Base-by-base conservation (phyloP, 1,140 invertebrate genomes). In the Mya arenaria region DNA sequence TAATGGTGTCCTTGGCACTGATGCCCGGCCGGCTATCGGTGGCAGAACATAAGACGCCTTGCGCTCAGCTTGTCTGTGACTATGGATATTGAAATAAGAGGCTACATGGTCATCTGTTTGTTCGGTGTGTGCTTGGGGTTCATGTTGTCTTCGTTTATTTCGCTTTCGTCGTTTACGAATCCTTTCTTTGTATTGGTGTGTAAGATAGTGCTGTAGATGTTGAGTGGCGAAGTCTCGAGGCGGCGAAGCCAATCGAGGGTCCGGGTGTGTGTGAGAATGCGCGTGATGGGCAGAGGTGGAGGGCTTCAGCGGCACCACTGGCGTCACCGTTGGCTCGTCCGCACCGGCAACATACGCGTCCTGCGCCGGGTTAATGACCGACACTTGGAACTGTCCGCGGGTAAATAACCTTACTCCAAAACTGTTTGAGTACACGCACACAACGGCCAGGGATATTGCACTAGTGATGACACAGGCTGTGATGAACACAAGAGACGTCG, bases 181-280 rank as follows among this genome's bases (percentile, higher is more conserved):
- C 34, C 58, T 39, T 23, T 63, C 56, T 44, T 39, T 75, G n/a
- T 62, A 75, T 75, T 75, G 72, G n/a, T 75, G 72, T n/a, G 72
- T 75, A 3, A 75, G 25, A 32, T 44, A 62, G 44, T 75, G 56
- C 8, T 58, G 55, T 10, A 75, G 25, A 63, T 75, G 72, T 25
- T 41, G 30, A 0, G 55, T 4, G 41, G 72, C 39, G 41, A 39
- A 75, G 56, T 75, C 72, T 15, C 25, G 28, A 28, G 13, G 15
- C 23, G 72, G 72, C 28, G 36, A 63, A 10, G 34, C 37, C 17
- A 62, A 28, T 75, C 72, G 56, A 17, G 72, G 56, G 60, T 62
- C 56, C n/a, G 17, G 55, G 32, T 62, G 58, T 32, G 17, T 1
- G 60, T 58, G 55, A 30, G 36, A 55, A 52, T 52, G 44, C 28